A percentile compares a stretch with the other conserved stretches of the same genome.
These are phyloP conservation scores for Andrena flavipes DNA, from an alignment of 2,888 invertebrate species.

Conservation along the genomic window DNA sequence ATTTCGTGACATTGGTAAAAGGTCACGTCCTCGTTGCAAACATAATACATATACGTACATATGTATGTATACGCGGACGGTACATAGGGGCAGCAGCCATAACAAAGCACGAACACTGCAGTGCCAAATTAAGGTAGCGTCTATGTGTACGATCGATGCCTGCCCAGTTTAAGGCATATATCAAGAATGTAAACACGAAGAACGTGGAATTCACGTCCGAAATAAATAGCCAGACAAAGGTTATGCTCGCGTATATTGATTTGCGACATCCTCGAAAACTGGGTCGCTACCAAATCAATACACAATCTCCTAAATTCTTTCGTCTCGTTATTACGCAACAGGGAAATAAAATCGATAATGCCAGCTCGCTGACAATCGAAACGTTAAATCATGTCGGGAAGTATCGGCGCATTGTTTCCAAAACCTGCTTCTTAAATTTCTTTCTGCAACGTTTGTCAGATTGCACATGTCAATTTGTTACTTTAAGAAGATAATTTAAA, in stretches of 20 bases:
- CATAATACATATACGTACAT: neutral
- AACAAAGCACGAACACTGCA: conserved; percentile 28
- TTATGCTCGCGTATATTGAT: conserved; percentile 70
- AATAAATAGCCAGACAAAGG: conserved; percentile 44
- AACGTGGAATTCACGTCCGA: conserved; percentile 32
- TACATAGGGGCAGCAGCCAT: conserved; percentile 2
- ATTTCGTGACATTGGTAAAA: conserved; percentile 58
- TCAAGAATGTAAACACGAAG: conserved; percentile 46
- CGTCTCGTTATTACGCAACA: conserved; percentile 7
- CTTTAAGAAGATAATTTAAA: neutral
- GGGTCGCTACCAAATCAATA: conserved; percentile 70
- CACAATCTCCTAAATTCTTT: conserved; percentile 43
- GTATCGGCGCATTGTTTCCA: neutral
- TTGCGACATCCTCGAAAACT: conserved; percentile 67
- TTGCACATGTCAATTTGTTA: neutral
- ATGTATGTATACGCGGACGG: neutral
- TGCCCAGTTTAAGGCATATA: conserved; percentile 27
- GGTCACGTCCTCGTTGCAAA: conserved; percentile 38
- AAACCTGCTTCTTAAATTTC: neutral
- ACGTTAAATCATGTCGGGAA: neutral
- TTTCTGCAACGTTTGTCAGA: neutral
- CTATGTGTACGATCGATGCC: conserved; percentile 57
- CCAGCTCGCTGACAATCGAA: neutral
- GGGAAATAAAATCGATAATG: conserved; percentile 21
- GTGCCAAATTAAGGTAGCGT: conserved; percentile 34